Evolutionary conservation across 2,888 invertebrate species (phyloP), one percentile per base, ranked within the genome.

Genomic region (Terebella lapidaria): DNA sequence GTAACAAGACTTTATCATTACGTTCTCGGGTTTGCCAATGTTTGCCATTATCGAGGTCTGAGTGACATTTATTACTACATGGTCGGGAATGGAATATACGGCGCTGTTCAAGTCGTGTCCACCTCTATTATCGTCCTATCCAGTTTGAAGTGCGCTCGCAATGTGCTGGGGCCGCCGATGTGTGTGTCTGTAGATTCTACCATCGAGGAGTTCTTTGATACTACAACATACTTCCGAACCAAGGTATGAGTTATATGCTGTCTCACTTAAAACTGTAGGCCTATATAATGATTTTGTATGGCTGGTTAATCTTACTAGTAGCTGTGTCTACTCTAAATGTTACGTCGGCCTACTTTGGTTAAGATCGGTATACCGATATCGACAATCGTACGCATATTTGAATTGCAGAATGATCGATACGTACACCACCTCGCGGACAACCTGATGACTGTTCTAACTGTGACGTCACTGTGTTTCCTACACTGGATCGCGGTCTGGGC

Each of bases 101-200:
- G 20, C 24, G 49, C 51, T n/a, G 52, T 60, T 28, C 35, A 49
- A 24, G 29, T 26, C 24, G 29, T 51, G 2, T 18, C 45, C 51
- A 57, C 57, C 35, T 30, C 60, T 20, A 18, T 57, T 18, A 29
- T 60, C 28, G 45, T 60, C 15, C 57, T 60, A 20, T 56, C 47
- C 53, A 26, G 47, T n/a, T 24, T 57, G 42, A 29, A 54, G 28
- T 60, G 60, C 46, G 45, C 47, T 18, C 42, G 60, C 18, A 60
- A 60, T 54, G 54, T 60, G 30, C 2, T 60, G 10, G 56, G 55
- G 15, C 60, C 60, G 24, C 60, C 60, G 20, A 52, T 60, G 29
- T 56, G 29, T n/a, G 60, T 60, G 2, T 46, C 52, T 24, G 28
- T 60, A 3, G 60, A 60, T 49, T 20, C 51, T 18, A 28, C 20